Evolutionary conservation across 2,888 invertebrate species (phyloP), one percentile per base, ranked within the genome.

Genomic region (Melieria omissa): DNA sequence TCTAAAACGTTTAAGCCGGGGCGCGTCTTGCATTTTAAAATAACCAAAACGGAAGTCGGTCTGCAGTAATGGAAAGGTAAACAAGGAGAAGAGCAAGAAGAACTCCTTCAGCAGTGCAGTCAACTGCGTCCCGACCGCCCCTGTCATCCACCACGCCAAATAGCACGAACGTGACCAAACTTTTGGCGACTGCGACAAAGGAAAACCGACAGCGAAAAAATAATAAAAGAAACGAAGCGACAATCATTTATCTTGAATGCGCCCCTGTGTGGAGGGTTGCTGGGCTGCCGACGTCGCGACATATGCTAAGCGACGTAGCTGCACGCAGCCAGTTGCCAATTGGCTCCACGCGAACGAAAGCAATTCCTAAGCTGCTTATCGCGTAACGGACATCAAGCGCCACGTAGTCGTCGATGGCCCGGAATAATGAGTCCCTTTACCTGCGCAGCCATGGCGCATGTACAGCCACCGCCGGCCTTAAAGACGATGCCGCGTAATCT

Each of bases 1-100:
- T 84, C 85, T 85, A 84, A 84, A 84, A 85, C 84, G 84, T 84
- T 84, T 84, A 85, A 84, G 85, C 82, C 80, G 79, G 80, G 78
- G 77, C 78, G 79, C 77, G 85, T 80, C 78, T 78, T 82, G 84
- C 82, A 84, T 84, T 84, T 83, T 84, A 82, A 84, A 78, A 74
- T 75, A 64, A 61, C 41, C 52, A 71, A 64, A 73, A 54, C 74
- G 75, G 54, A 65, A 46, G 65, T 67, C 67, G n/a, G 65, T 70
- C 45, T 41, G 47, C 55, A n/a, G 29, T 70, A 73, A 73, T 64
- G 65, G 72, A 65, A 76, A 74, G 73, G 75, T 75, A 74, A 75
- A 71, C 71, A 70, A 73, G 14, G 4, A 12, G 10, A 5, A 62
- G 42, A 5, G 12, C 14, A 2, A 29, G 29, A 29, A 49, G 47